These are phyloP conservation scores for Stenopsyche tienmushanensis DNA, from an alignment of 1,140 invertebrate genomes.

Conservation along the genomic window DNA sequence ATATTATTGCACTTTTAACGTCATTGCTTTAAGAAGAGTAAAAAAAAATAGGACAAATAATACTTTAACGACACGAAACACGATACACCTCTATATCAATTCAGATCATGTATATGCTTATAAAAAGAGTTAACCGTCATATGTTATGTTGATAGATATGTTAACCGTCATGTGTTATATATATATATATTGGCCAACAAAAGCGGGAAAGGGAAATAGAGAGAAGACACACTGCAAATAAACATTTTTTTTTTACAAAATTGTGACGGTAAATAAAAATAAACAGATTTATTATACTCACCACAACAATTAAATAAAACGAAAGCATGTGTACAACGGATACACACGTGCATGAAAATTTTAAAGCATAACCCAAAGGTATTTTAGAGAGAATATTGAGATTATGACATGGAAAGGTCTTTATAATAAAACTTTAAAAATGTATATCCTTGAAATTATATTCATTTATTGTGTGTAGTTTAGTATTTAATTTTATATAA, in stretches of 20 bases:
- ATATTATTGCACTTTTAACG: constrained; percentile 25
- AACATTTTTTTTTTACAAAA: constrained; percentile 45
- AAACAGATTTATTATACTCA: constrained; percentile 12
- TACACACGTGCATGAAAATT: too few relatives aligned
- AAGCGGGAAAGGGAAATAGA: constrained; percentile 43
- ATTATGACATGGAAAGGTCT: too few relatives aligned
- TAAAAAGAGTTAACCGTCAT: neutral
- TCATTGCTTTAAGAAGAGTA: neutral
- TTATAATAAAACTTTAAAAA: too few relatives aligned
- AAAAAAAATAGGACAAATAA: constrained; percentile 34
- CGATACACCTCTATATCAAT: neutral
- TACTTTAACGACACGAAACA: constrained; percentile 14
- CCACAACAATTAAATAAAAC: neutral
- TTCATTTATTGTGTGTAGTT: too few relatives aligned
- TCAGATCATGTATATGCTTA: neutral
- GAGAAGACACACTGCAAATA: constrained; percentile 52
- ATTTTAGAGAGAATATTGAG: too few relatives aligned
- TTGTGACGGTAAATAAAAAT: constrained; percentile 12
- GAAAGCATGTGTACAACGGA: neutral
- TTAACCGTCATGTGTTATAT: neutral
- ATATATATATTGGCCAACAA: constrained; percentile 25
- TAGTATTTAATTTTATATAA: too few relatives aligned
- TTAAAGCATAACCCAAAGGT: too few relatives aligned
- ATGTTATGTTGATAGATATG: neutral
- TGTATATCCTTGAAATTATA: too few relatives aligned